Base-by-base conservation (phyloP, 1,140 invertebrate genomes). In the Drosophila punjabiensis region DNA sequence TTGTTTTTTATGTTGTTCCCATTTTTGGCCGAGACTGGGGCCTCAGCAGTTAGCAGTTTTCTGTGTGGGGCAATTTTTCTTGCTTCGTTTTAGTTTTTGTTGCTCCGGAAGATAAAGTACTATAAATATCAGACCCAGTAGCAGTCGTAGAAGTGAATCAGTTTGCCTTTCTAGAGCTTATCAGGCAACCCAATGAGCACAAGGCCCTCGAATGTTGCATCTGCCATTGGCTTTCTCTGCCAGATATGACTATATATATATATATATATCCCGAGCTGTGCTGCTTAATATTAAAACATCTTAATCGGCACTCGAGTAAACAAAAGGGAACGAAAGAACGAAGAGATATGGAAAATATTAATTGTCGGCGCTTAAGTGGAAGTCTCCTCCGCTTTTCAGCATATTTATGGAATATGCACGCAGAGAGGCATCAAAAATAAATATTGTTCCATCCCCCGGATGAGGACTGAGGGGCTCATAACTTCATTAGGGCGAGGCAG, bases 281-380 rank as follows among this genome's bases (percentile, higher is more conserved):
- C 39, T 24, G 41, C 69, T 79, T 67, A 66, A 79, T 76, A 82
- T 82, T 68, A 79, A 79, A 88, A 73, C 83, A 88, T 80, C 83
- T 88, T 86, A 86, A 86, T 86, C 83, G 83, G 55, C 83, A 76
- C 65, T 79, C 55, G 53, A 67, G 60, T 75, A 68, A 79, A 71
- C 58, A 79, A 71, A 71, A 35, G 47, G 61, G 33, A 50, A 20
- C 16, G 24, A 28, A 30, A 1, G 24, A 24, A 24, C 24, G 16
- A 73, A 41, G 70, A 78, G 60, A 77, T 78, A 77, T 77, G 76
- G 56, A 78, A 78, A 78, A 79, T 74, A 79, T 78, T 87, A 86
- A 86, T 86, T 78, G 79, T 79, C 55, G 33, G 48, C 55, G 84
- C 84, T 76, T 87, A 86, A 86, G 83, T 79, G 76, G 75, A 61